These are phyloP conservation scores for Embidobia sp. DNA, from an alignment of 2,888 invertebrate genomes.

Conservation along the genomic window DNA sequence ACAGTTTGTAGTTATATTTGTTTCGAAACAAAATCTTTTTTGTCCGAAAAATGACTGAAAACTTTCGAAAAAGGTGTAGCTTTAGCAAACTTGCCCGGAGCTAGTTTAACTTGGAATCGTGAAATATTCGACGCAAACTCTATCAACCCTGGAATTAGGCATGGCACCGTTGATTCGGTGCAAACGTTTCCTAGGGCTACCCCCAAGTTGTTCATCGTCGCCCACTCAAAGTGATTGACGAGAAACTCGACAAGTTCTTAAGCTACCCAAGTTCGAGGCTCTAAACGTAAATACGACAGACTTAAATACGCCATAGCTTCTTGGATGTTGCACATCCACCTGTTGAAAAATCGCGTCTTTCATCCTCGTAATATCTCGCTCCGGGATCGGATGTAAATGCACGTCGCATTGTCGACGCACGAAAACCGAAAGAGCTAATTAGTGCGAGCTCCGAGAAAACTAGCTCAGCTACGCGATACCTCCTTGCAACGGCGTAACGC, in stretches of 20 bases:
- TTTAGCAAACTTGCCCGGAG: background rate
- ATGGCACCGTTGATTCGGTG: slow-evolving; percentile 16
- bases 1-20: too few species aligned
- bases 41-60: too few species aligned
- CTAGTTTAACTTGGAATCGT: slow-evolving; percentile 1
- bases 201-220: slow-evolving; percentile 12
- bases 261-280: slow-evolving; percentile 33
- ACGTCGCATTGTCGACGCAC: slow-evolving; percentile 25
- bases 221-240: slow-evolving; percentile 32
- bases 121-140: background rate
- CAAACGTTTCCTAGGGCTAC: background rate
- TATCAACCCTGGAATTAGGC: background rate
- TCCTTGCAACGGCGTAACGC: background rate
- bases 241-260: slow-evolving; percentile 29
- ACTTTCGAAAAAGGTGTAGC: too few species aligned
- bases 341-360: slow-evolving; percentile 47
- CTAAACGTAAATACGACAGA: slow-evolving; percentile 39
- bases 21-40: slow-evolving; percentile 39
- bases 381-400: slow-evolving; percentile 20
- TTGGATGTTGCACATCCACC: slow-evolving; percentile 38
- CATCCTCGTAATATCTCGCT: slow-evolving; percentile 37
- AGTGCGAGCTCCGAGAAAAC: slow-evolving; percentile 6
- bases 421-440: slow-evolving; percentile 27
- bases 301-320: slow-evolving; percentile 27
- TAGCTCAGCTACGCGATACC: slow-evolving; percentile 13